Evolutionary conservation across 2,888 invertebrate species (phyloP), one percentile per base, ranked within the genome.

Genomic region (Sepiola atlantica): DNA sequence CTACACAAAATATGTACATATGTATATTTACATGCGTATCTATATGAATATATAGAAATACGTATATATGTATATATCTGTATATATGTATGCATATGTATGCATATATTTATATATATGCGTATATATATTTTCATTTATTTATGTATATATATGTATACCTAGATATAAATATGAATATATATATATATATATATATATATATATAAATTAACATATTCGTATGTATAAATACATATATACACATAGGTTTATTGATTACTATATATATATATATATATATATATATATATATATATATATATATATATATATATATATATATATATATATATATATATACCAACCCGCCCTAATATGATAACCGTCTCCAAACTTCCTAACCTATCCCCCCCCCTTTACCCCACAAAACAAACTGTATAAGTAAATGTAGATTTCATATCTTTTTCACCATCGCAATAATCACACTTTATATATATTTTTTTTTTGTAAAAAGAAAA

Each of bases 21-120:
- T 93, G 90, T 90, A 93, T 93, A 90, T 94, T 90, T 61, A 93
- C 35, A 94, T 90, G 54, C 91, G 54, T 94, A 94, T 94, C 16
- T 94, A 28, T 21, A 55, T 93, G 28, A 35, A 91, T 55, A 55
- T 55, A 55, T 55, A 54, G 35, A 18, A 32, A 24, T 16, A 45
- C 24, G 90, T 10, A 35, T 20, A 90, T 24, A 93, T 54, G 32
- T 20, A 91, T 90, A 55, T 35, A 90, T 55, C n/a, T n/a, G 54
- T 35, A 54, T 92, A 92, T 91, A 55, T 8, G 45, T 91, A 35
- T 92, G 35, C 28, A 55, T 55, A 35, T 91, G 16, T 91, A 35
- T 77, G 20, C 93, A 92, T 77, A 90, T 93, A 93, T 90, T 91
- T 93, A 54, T 94, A 93, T 61, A 93, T 77, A 94, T 91, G 55